Conservation (phyloP, 2,888 invertebrate species). For the Trichogramma evanescens region DNA sequence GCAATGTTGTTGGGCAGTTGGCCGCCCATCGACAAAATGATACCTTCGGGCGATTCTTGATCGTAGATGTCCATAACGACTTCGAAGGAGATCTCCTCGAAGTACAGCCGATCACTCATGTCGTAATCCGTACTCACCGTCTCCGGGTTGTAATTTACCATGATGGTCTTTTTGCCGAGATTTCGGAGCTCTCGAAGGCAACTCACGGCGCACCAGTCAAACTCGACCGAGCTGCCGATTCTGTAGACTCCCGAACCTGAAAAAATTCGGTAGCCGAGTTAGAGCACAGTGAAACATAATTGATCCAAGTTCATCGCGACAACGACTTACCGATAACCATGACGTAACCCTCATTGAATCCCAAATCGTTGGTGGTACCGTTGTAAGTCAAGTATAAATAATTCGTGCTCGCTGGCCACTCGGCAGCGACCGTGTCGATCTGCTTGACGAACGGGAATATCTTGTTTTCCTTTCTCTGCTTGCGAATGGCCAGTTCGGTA, state of each 20-base stretch:
- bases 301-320: neutral
- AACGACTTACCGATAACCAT: constrained; percentile 72
- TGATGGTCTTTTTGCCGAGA: constrained; percentile 84
- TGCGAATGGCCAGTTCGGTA: constrained; percentile 77
- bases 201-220: constrained; percentile 98
- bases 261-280: neutral
- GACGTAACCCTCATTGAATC: constrained; percentile 69
- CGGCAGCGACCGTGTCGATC: constrained; percentile 98
- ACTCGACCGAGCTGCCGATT: constrained; percentile 98
- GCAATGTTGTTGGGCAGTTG: constrained; percentile 99
- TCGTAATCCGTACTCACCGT: constrained; percentile 99
- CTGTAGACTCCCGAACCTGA: constrained; percentile 87
- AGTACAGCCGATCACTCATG: constrained; percentile 96
- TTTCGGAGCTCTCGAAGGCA: constrained; percentile 86
- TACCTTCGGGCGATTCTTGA: constrained; percentile 85
- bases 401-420: constrained; percentile 98
- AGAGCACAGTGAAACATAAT: neutral
- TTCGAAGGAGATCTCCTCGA: constrained; percentile 98
- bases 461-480: constrained; percentile 65
- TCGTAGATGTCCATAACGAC: constrained; percentile 98
- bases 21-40: constrained; percentile 96
- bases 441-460: constrained; percentile 88
- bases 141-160: constrained; percentile 99
- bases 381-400: constrained; percentile 98
- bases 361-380: constrained; percentile 72